Conservation (phyloP, 2,888 invertebrate species). For the Linhomoeus sp. region DNA sequence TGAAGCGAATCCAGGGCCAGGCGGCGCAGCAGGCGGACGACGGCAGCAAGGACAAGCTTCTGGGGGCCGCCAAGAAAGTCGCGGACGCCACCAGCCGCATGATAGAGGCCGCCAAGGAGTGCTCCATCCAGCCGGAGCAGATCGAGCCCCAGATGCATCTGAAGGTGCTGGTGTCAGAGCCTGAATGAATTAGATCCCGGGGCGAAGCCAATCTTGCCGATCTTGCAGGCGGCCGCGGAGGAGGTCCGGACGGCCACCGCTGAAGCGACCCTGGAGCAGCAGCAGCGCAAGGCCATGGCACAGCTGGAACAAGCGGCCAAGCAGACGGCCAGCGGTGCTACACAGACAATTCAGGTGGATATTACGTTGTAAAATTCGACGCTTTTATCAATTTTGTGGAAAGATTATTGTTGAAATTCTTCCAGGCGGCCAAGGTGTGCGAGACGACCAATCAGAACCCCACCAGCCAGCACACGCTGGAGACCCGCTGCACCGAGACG, state of each 20-base stretch:
- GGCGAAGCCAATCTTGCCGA: too few species aligned
- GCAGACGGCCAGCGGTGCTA: constrained; percentile 31
- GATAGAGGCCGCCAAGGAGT: constrained; percentile 56
- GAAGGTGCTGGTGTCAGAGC: too few species aligned
- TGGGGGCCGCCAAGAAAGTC: constrained; percentile 75
- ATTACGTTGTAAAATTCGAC: too few species aligned
- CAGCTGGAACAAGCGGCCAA: constrained; percentile 34
- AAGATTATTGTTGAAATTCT: constrained; percentile 80
- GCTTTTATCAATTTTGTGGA: too few species aligned
- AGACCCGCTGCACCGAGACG: constrained; percentile 30
- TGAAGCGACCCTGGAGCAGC: constrained; percentile 60
- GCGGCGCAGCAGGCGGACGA: constrained; percentile 49
- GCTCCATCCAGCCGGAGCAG: constrained; percentile 38
- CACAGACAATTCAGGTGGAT: constrained; percentile 9
- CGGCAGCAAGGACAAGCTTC: constrained; percentile 66
- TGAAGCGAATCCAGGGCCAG: constrained; percentile 78
- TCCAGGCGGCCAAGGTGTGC: constrained; percentile 65
- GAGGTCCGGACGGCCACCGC: constrained; percentile 50
- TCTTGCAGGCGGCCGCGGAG: too few species aligned
- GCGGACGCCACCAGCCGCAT: constrained; percentile 91
- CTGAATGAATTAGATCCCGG: too few species aligned
- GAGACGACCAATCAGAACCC: constrained; percentile 50
- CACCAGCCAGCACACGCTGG: constrained; percentile 38
- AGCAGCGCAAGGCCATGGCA: constrained; percentile 50
- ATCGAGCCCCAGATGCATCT: constrained; percentile 15